phyloP scores from a whole-genome alignment of 2,797 vertebrate genomes.

The Phalloptychus januarius region DNA sequence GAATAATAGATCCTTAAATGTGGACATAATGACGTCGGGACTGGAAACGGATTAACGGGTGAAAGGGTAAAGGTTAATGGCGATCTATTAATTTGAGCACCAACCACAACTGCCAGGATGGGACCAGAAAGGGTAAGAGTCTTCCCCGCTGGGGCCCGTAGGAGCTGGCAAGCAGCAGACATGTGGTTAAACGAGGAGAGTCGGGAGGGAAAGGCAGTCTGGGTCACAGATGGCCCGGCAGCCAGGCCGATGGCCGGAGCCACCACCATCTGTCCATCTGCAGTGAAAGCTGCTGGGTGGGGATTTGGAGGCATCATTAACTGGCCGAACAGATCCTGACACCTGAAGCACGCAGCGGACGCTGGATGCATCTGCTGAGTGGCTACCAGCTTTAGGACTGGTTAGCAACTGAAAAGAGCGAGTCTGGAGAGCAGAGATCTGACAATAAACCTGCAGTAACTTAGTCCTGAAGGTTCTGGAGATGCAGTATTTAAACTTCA shows the following conservation, averaged over 20 bases:
- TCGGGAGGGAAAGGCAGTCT: constrained; percentile 9
- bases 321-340: constrained; percentile 45
- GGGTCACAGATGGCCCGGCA: constrained; percentile 67
- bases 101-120: constrained; percentile 11
- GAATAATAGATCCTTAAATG: not conserved
- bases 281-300: constrained; percentile 65
- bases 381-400: too few species aligned
- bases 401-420: not conserved
- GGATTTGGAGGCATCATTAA: constrained; percentile 70
- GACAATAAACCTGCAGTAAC: not conserved
- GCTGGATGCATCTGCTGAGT: not conserved
- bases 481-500: not conserved
- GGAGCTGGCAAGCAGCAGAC: not conserved
- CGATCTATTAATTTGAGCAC: constrained; percentile 53
- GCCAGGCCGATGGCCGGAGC: constrained; percentile 21
- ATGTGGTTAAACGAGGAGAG: constrained; percentile 3
- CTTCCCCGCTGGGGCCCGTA: not conserved
- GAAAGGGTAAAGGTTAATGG: constrained; percentile 45
- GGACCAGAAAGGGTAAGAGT: not conserved
- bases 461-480: too few species aligned
- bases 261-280: constrained; percentile 70
- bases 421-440: not conserved
- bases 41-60: not conserved
- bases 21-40: not conserved
- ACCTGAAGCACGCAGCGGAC: constrained; percentile 13